phyloP scores from a whole-genome alignment of 1,140 invertebrate genomes.

The Cylas formicarius region DNA sequence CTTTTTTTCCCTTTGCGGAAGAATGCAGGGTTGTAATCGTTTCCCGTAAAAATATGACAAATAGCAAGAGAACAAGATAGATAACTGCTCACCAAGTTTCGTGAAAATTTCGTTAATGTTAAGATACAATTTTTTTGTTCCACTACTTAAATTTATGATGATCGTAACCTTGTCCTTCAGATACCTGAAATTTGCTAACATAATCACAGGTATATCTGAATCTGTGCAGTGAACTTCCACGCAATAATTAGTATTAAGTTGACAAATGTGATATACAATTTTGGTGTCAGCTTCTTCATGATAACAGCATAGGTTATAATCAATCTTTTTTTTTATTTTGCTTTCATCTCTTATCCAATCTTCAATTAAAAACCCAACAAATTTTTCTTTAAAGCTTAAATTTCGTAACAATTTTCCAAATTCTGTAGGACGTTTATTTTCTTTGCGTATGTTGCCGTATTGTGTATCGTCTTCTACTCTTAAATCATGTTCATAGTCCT shows the following conservation, averaged over 20 bases:
- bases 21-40: too few species aligned
- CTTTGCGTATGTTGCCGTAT: constrained; percentile 17
- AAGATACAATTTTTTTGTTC: constrained; percentile 19
- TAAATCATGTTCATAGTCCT: constrained; percentile 30
- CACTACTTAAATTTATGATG: constrained; percentile 20
- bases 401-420: constrained; percentile 23
- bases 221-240: constrained; percentile 25
- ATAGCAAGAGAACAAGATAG: constrained; percentile 18
- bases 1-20: constrained; percentile 17
- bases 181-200: constrained; percentile 24
- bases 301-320: constrained; percentile 21
- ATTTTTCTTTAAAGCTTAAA: constrained; percentile 19
- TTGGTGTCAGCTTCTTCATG: constrained; percentile 25
- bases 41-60: constrained; percentile 27
- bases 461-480: constrained; percentile 22
- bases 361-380: constrained; percentile 12
- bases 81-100: constrained; percentile 24
- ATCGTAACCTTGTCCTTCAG: constrained; percentile 16
- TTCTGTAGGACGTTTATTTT: constrained; percentile 23
- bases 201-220: constrained; percentile 25
- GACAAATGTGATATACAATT: constrained; percentile 24
- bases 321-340: constrained; percentile 20
- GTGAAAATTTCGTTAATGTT: constrained; percentile 21
- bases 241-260: constrained; percentile 18
- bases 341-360: too few species aligned